Conservation (phyloP, 2,888 invertebrate genomes). For the Sphinx pinastri region DNA sequence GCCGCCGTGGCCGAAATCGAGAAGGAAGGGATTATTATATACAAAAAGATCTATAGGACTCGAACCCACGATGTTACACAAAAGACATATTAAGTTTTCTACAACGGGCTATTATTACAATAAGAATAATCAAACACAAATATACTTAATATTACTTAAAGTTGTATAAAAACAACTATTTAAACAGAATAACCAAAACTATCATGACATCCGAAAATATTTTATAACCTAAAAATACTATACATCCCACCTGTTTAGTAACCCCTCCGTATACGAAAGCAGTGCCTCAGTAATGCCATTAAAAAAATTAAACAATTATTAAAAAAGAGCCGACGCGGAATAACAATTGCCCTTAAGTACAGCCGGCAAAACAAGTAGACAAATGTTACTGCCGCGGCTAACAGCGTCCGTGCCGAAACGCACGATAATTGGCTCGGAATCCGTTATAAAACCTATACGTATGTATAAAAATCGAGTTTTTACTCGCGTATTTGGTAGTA, state of each 20-base stretch:
- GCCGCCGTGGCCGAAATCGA: too few relatives aligned
- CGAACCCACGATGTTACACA: too few relatives aligned
- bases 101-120: neutral
- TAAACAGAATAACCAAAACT: too few relatives aligned
- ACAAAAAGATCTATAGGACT: too few relatives aligned
- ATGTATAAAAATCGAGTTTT: conserved; percentile 64
- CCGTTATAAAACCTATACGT: conserved; percentile 51
- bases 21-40: too few relatives aligned
- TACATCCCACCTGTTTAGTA: neutral
- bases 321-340: conserved; percentile 37
- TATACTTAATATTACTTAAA: too few relatives aligned
- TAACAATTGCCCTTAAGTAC: conserved; percentile 42
- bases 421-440: conserved; percentile 59
- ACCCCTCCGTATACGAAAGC: neutral
- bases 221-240: neutral
- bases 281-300: conserved; percentile 10
- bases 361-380: conserved; percentile 47
- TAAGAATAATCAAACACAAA: neutral
- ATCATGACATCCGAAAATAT: too few relatives aligned
- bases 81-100: too few relatives aligned
- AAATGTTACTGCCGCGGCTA: conserved; percentile 53
- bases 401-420: conserved; percentile 44
- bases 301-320: conserved; percentile 38
- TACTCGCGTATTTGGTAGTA: conserved; percentile 77
- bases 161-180: too few relatives aligned